A percentile compares a stretch with the other conserved stretches of the same genome.
phyloP scores from a whole-genome alignment of 2,888 invertebrate species.

The Mesochorus sp. region DNA sequence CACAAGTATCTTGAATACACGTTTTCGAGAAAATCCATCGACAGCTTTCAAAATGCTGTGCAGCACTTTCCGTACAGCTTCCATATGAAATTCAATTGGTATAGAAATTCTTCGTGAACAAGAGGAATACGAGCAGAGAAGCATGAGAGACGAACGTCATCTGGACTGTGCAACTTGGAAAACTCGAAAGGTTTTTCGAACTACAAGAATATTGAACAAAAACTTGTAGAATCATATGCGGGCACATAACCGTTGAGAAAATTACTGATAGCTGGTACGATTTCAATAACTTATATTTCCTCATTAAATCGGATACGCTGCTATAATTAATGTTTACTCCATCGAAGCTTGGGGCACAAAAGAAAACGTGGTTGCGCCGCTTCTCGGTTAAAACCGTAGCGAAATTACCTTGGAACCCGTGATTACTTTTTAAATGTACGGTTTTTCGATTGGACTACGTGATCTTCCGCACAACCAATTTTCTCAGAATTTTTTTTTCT shows the following conservation, averaged over 20 bases:
- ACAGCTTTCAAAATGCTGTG: conserved; percentile 1
- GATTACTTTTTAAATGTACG: conserved; percentile 1
- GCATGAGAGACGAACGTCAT: no score
- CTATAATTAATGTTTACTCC: conserved; percentile 29
- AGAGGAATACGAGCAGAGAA: background rate
- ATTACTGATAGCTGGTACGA: background rate
- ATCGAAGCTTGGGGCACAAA: background rate
- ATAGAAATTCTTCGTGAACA: background rate
- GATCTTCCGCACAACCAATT: background rate
- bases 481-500: background rate
- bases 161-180: no score
- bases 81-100: conserved; percentile 39
- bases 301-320: background rate
- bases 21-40: conserved; percentile 6
- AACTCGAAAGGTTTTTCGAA: no score
- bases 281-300: background rate
- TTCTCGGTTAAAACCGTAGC: background rate
- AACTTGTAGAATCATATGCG: no score
- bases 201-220: no score
- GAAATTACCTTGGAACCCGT: background rate
- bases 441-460: background rate
- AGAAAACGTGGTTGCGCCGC: no score
- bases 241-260: no score
- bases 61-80: background rate
- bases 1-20: background rate